Evolutionary conservation across 2,888 invertebrate genomes (phyloP).

Genomic region (Ormyrus labotus): DNA sequence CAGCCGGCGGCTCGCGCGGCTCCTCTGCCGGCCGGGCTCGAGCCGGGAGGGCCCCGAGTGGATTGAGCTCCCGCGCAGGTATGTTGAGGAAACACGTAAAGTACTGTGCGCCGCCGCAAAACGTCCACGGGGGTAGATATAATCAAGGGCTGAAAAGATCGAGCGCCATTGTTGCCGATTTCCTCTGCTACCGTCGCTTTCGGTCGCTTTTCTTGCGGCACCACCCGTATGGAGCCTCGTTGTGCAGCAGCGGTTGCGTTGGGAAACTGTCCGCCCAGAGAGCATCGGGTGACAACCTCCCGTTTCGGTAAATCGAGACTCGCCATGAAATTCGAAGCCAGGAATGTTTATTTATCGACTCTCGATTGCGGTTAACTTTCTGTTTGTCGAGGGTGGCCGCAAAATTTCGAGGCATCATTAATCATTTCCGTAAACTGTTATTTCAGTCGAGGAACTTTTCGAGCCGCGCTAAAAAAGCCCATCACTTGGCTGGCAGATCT

Average conservation of each 20-base stretch:
- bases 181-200: conserved; percentile 61
- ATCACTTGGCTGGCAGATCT: too few species aligned
- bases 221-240: conserved; percentile 28
- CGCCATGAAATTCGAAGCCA: neutral
- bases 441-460: too few species aligned
- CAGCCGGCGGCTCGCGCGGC: conserved; percentile 63
- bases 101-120: conserved; percentile 47
- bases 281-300: too few species aligned
- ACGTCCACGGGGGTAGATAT: conserved; percentile 2
- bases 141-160: conserved; percentile 63
- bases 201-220: neutral
- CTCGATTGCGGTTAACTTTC: too few species aligned
- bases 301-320: too few species aligned
- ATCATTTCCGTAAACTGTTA: too few species aligned
- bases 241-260: conserved; percentile 10
- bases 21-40: conserved; percentile 64
- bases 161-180: conserved; percentile 71
- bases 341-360: too few species aligned
- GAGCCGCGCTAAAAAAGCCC: too few species aligned
- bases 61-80: conserved; percentile 61
- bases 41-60: conserved; percentile 40
- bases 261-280: too few species aligned
- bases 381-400: too few species aligned
- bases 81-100: conserved; percentile 67
- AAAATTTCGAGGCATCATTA: too few species aligned